phyloP scores from a whole-genome alignment of 2,797 vertebrate genomes.

The Falco biarmicus region DNA sequence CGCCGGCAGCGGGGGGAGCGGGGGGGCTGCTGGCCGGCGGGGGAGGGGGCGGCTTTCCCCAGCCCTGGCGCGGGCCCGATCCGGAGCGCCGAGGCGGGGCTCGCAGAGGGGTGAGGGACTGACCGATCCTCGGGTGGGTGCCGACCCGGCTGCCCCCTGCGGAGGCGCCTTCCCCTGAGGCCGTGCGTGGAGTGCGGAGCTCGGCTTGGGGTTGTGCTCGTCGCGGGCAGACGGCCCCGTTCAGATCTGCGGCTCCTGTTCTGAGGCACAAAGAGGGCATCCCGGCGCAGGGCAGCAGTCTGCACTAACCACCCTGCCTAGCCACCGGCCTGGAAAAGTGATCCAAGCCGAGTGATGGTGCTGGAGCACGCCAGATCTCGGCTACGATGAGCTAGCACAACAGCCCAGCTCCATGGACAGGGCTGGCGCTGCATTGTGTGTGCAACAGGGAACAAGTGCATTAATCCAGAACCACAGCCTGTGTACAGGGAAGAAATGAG shows the following conservation, averaged over 20 bases:
- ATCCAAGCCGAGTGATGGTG: fast-evolving
- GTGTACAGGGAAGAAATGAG: neutral
- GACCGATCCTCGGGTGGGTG: neutral
- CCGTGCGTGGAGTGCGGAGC: fast-evolving
- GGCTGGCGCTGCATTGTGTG: fast-evolving
- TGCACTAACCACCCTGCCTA: fast-evolving
- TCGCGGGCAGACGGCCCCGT: too few species aligned
- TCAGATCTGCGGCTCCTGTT: neutral
- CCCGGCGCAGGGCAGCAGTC: fast-evolving
- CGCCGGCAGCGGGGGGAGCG: too few species aligned
- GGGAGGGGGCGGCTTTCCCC: too few species aligned
- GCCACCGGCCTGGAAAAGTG: neutral
- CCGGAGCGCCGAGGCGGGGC: neutral
- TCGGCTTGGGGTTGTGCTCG: neutral
- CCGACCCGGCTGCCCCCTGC: fast-evolving
- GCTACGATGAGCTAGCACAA: neutral
- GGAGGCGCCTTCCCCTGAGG: fast-evolving
- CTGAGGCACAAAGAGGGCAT: fast-evolving
- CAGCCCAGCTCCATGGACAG: neutral
- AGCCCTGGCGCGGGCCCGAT: too few species aligned
- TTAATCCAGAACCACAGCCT: neutral
- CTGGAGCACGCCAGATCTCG: neutral
- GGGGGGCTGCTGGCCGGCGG: too few species aligned
- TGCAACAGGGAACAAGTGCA: neutral
- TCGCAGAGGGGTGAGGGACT: neutral